Conservation (phyloP, 2,888 invertebrate genomes). For the Druceiella hillmani region DNA sequence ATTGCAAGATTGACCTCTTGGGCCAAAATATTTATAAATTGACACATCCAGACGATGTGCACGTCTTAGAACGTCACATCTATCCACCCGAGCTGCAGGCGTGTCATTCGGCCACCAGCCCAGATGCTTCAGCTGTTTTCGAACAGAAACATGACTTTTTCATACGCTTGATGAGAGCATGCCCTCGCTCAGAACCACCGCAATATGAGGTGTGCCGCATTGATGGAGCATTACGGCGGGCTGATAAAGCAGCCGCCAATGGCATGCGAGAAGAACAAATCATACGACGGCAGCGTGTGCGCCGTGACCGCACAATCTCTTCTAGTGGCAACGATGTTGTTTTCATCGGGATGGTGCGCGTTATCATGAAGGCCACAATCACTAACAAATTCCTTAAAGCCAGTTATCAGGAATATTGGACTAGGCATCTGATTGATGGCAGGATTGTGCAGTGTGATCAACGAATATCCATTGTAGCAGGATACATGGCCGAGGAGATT, state of each 20-base stretch:
- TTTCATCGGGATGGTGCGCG: constrained; percentile 68
- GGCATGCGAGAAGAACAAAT: constrained; percentile 48
- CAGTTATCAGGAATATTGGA: constrained; percentile 80
- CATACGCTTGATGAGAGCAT: constrained; percentile 58
- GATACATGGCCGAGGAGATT: constrained; percentile 86
- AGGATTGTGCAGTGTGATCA: constrained; percentile 88
- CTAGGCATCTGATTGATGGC: constrained; percentile 84
- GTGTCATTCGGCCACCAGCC: constrained; percentile 30
- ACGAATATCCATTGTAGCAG: constrained; percentile 81
- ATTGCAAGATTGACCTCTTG: constrained; percentile 82
- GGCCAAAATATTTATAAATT: constrained; percentile 84
- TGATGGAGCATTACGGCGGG: constrained; percentile 57
- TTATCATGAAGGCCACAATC: constrained; percentile 57
- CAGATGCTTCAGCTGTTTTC: constrained; percentile 27
- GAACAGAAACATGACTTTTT: constrained; percentile 53
- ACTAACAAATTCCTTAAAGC: constrained; percentile 60
- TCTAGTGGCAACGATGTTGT: constrained; percentile 60
- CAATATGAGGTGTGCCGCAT: constrained; percentile 66
- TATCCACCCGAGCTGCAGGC: constrained; percentile 49
- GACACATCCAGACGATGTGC: constrained; percentile 79
- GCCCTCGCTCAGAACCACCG: constrained; percentile 65
- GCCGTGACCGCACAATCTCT: constrained; percentile 46
- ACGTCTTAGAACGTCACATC: constrained; percentile 64
- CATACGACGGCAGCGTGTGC: constrained; percentile 47
- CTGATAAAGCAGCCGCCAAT: constrained; percentile 53